Conservation (phyloP, 1,140 invertebrate species). For the Ips nitidus region DNA sequence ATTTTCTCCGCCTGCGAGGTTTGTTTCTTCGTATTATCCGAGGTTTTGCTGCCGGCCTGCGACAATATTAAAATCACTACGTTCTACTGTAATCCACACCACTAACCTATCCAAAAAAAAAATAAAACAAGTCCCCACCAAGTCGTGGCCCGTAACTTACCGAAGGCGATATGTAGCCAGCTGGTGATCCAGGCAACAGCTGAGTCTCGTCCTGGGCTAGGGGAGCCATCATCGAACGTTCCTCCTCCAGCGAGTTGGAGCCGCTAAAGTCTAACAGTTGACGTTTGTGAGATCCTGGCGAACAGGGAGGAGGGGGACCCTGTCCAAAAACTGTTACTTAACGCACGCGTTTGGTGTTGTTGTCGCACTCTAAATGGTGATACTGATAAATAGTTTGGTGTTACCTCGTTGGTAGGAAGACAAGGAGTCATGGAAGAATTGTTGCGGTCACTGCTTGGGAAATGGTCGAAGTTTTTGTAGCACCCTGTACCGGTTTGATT, state of each 20-base stretch:
- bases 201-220: slow-evolving; percentile 51
- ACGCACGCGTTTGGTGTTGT: too few species aligned
- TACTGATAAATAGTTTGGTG: background rate
- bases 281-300: slow-evolving; percentile 52
- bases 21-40: slow-evolving; percentile 63
- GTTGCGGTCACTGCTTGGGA: slow-evolving; percentile 63
- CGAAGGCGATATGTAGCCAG: slow-evolving; percentile 49
- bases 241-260: slow-evolving; percentile 36
- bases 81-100: background rate
- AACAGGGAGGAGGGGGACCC: slow-evolving; percentile 53
- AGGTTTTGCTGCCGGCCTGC: slow-evolving; percentile 67
- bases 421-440: slow-evolving; percentile 61
- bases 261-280: slow-evolving; percentile 51
- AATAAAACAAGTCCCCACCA: background rate
- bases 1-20: slow-evolving; percentile 54
- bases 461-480: slow-evolving; percentile 83
- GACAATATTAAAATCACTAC: slow-evolving; percentile 28
- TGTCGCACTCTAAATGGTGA: background rate
- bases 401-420: slow-evolving; percentile 56
- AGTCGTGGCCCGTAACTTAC: slow-evolving; percentile 36
- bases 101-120: slow-evolving; percentile 30
- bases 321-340: background rate
- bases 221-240: slow-evolving; percentile 42
- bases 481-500: slow-evolving; percentile 77
- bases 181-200: slow-evolving; percentile 45